A percentile compares a stretch with the other conserved stretches of the same genome.
Evolutionary conservation across 2,113 vertebrate genomes (phyloP).

Genomic region (Lepus americanus): DNA sequence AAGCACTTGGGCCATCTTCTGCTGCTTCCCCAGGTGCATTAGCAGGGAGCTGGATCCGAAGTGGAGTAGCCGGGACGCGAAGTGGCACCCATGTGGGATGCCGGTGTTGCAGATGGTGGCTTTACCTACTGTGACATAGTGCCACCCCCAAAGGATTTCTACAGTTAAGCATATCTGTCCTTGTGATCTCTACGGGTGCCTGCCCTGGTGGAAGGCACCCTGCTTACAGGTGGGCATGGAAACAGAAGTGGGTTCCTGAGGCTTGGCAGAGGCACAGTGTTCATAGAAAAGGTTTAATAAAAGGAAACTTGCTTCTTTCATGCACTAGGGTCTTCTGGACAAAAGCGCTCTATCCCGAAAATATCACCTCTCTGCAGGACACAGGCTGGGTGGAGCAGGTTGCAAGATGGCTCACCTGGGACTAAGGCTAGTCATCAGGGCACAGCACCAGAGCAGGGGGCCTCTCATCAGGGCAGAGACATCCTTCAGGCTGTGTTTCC

Average conservation of each 20-base stretch:
- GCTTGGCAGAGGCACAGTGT: slow-evolving; percentile 18
- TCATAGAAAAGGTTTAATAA: slow-evolving; percentile 40
- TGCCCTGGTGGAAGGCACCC: background rate
- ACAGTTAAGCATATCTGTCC: background rate
- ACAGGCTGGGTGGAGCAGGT: background rate
- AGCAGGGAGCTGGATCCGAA: too few species aligned
- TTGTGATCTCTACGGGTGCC: background rate
- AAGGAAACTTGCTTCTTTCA: slow-evolving; percentile 44
- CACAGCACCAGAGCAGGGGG: background rate
- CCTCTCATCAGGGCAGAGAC: background rate
- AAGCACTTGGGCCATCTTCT: too few species aligned
- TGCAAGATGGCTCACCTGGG: background rate
- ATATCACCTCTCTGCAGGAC: background rate
- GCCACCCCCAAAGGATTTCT: background rate
- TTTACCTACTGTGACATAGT: too few species aligned
- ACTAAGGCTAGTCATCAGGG: slow-evolving; percentile 45
- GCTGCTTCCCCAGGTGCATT: too few species aligned
- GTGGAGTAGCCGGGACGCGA: too few species aligned
- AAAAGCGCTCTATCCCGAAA: slow-evolving; percentile 39
- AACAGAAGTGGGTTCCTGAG: background rate
- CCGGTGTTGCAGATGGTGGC: too few species aligned
- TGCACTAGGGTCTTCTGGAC: background rate
- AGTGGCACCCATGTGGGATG: too few species aligned
- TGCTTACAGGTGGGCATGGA: slow-evolving; percentile 16
- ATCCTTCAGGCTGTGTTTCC: background rate